A percentile compares a stretch with the other conserved stretches of the same genome.
phyloP scores from a whole-genome alignment of 2,888 invertebrate species.

The Camptogramma bilineatum region DNA sequence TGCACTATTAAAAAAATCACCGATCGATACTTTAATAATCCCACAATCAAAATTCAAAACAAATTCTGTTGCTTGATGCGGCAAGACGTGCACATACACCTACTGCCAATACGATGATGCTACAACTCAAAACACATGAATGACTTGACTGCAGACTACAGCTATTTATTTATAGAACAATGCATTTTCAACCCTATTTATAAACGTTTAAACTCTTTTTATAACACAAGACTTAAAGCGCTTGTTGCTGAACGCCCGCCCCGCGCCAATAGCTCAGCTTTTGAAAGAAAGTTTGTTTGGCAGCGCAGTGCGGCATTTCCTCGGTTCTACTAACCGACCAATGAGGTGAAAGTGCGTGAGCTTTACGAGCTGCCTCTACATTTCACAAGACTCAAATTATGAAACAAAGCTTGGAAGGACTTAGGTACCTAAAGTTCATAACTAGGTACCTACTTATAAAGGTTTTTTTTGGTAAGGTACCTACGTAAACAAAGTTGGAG shows the following conservation, averaged over 20 bases:
- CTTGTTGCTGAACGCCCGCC: constrained; percentile 7
- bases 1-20: neutral
- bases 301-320: constrained; percentile 54
- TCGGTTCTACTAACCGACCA: constrained; percentile 28
- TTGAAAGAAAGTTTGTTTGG: constrained; percentile 42
- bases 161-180: constrained; percentile 25
- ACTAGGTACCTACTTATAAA: neutral
- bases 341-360: constrained; percentile 39
- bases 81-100: constrained; percentile 30
- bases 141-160: constrained; percentile 39
- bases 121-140: constrained; percentile 30
- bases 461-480: neutral
- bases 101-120: constrained; percentile 39
- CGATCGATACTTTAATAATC: neutral
- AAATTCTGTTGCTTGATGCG: constrained; percentile 36
- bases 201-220: constrained; percentile 28
- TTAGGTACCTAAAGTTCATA: neutral
- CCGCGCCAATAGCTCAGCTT: constrained; percentile 25
- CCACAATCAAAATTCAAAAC: constrained; percentile 13
- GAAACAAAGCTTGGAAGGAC: neutral
- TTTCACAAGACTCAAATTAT: neutral
- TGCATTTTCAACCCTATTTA: constrained; percentile 44
- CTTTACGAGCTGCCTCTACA: constrained; percentile 10
- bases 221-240: constrained; percentile 6
- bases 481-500: too few relatives aligned